Conservation (phyloP, 1,140 invertebrate genomes). For the Anastrepha obliqua region DNA sequence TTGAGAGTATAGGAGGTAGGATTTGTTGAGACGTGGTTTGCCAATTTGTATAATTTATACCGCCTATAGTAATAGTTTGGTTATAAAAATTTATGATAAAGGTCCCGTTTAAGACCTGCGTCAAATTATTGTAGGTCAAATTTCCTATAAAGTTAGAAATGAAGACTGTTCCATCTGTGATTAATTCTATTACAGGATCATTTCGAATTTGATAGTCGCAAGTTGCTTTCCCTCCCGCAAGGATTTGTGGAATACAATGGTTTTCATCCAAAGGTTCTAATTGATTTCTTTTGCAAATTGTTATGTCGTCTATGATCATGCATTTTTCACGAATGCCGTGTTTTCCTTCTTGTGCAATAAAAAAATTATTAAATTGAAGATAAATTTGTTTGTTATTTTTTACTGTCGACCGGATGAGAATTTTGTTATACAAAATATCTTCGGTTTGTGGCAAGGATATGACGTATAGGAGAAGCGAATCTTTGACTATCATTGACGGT, state of each 20-base stretch:
- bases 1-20: constrained; percentile 17
- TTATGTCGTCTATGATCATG: background rate
- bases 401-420: constrained; percentile 22
- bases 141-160: constrained; percentile 17
- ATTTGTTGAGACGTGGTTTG: constrained; percentile 14
- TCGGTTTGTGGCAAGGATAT: constrained; percentile 40
- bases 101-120: background rate
- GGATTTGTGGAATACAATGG: constrained; percentile 29
- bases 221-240: no score
- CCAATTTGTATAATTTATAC: constrained; percentile 1
- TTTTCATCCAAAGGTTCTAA: constrained; percentile 3
- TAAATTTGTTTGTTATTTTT: constrained; percentile 38
- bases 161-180: background rate
- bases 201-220: constrained; percentile 21
- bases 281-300: constrained; percentile 33
- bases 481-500: constrained; percentile 28
- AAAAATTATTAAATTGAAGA: constrained; percentile 17
- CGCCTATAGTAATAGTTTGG: constrained; percentile 19
- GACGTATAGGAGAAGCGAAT: constrained; percentile 44
- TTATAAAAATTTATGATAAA: constrained; percentile 26
- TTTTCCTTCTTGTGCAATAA: background rate
- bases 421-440: constrained; percentile 9
- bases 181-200: constrained; percentile 8
- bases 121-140: background rate
- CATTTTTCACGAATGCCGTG: constrained; percentile 18